These are phyloP conservation scores for Zygothrica quintamaculata DNA, from an alignment of 2,888 invertebrate genomes.

Conservation along the genomic window DNA sequence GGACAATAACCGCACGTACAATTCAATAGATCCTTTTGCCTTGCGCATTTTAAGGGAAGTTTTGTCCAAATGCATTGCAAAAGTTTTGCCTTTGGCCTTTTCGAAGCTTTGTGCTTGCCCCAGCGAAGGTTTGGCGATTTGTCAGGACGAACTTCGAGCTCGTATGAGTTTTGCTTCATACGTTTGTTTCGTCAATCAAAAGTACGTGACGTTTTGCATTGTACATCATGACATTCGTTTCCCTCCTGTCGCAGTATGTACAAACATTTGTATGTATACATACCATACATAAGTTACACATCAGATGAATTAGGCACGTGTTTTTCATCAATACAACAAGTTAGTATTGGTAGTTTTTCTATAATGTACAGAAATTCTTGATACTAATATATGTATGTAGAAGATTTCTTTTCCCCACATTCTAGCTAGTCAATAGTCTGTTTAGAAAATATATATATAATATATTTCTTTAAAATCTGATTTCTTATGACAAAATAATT, in stretches of 20 bases:
- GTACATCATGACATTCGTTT: not conserved
- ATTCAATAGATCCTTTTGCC: constrained; percentile 43
- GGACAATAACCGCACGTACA: constrained; percentile 59
- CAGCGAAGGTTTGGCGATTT: constrained; percentile 47
- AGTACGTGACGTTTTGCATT: constrained; percentile 69
- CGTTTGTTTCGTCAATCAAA: constrained; percentile 77
- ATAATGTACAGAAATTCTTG: too few species aligned
- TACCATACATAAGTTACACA: not conserved
- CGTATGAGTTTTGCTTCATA: constrained; percentile 49
- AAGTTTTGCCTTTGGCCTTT: constrained; percentile 44
- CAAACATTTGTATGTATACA: not conserved
- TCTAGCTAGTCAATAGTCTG: too few species aligned
- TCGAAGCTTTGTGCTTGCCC: constrained; percentile 31
- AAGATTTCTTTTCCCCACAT: too few species aligned
- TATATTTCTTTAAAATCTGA: constrained; percentile 4
- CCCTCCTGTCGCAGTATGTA: too few species aligned
- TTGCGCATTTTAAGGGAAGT: constrained; percentile 13
- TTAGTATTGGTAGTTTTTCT: too few species aligned
- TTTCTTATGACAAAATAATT: constrained; percentile 52
- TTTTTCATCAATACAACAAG: constrained; percentile 1
- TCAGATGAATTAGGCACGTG: constrained; percentile 20
- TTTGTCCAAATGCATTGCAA: constrained; percentile 37
- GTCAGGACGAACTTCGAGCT: constrained; percentile 61
- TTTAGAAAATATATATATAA: not conserved
- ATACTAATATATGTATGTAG: too few species aligned